Percentiles rank a stretch among this genome's conserved stretches.
phyloP scores from a whole-genome alignment of 2,113 vertebrate species.

The Gobiocypris rarus region DNA sequence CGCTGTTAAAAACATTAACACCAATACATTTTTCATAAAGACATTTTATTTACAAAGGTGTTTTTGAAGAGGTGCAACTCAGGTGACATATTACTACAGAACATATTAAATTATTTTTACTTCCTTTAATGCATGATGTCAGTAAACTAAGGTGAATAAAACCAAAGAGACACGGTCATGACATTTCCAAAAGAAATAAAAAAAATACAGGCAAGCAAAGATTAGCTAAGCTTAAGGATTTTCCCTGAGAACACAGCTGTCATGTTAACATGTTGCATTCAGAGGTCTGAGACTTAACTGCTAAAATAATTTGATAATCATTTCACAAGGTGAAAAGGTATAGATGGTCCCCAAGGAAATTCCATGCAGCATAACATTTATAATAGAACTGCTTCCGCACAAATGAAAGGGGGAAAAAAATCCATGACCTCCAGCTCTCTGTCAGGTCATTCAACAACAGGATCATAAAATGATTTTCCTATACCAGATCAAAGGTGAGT shows the following conservation, averaged over 20 bases:
- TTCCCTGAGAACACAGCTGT: constrained; percentile 52
- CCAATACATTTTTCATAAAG: not conserved
- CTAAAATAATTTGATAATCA: constrained; percentile 1
- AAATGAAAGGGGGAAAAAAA: not conserved
- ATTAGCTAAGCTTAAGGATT: constrained; percentile 28
- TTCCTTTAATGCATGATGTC: not conserved
- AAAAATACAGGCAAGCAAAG: constrained; percentile 4
- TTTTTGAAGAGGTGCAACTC: not conserved
- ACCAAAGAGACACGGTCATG: not conserved
- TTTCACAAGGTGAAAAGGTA: not conserved
- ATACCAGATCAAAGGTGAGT: not conserved
- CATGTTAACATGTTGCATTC: not conserved
- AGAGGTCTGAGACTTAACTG: not conserved
- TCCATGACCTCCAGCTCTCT: not conserved
- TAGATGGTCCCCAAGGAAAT: not conserved
- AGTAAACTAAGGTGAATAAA: not conserved
- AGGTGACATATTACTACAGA: not conserved
- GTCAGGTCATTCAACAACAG: not conserved
- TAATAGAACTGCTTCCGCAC: not conserved
- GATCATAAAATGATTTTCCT: not conserved
- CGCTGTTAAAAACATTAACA: not conserved
- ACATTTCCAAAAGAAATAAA: not conserved
- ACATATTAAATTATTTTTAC: not conserved
- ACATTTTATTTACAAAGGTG: constrained; percentile 41
- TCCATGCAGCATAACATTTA: not conserved